phyloP scores from a whole-genome alignment of 2,797 vertebrate genomes.

The Rhinatrema bivittatum region DNA sequence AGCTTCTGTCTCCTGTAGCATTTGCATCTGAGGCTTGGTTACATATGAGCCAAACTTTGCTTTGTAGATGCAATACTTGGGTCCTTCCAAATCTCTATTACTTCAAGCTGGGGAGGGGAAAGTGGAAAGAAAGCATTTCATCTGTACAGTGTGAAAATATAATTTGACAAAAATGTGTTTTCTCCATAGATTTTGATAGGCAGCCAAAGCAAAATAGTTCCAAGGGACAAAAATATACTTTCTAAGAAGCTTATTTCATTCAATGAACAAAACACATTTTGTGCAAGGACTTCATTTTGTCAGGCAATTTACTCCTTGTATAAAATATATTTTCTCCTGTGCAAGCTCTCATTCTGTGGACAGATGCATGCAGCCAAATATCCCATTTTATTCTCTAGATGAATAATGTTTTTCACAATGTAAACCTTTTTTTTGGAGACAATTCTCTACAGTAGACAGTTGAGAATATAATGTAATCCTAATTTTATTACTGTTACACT shows the following conservation, averaged over 20 bases:
- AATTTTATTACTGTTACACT: too few relatives aligned
- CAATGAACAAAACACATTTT: conserved; percentile 46
- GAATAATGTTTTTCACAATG: too few relatives aligned
- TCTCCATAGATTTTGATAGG: conserved; percentile 44
- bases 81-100: too few relatives aligned
- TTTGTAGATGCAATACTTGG: too few relatives aligned
- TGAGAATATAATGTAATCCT: too few relatives aligned
- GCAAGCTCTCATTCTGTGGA: conserved; percentile 53
- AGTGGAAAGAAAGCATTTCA: too few relatives aligned
- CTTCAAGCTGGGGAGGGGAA: too few relatives aligned
- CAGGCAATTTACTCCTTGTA: conserved; percentile 67
- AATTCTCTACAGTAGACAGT: too few relatives aligned
- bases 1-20: too few relatives aligned
- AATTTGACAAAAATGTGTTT: conserved; percentile 3
- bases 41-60: too few relatives aligned
- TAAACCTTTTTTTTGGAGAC: too few relatives aligned
- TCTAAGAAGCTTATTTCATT: conserved; percentile 52
- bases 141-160: background rate
- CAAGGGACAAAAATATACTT: conserved; percentile 41
- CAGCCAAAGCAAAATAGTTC: conserved; percentile 55
- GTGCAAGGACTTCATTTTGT: conserved; percentile 58
- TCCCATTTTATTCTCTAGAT: conserved; percentile 45
- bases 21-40: too few relatives aligned
- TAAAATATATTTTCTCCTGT: conserved; percentile 61
- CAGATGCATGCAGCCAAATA: conserved; percentile 60